Evolutionary conservation across 2,888 invertebrate genomes (phyloP).

Genomic region (Pristionchus entomophagus): DNA sequence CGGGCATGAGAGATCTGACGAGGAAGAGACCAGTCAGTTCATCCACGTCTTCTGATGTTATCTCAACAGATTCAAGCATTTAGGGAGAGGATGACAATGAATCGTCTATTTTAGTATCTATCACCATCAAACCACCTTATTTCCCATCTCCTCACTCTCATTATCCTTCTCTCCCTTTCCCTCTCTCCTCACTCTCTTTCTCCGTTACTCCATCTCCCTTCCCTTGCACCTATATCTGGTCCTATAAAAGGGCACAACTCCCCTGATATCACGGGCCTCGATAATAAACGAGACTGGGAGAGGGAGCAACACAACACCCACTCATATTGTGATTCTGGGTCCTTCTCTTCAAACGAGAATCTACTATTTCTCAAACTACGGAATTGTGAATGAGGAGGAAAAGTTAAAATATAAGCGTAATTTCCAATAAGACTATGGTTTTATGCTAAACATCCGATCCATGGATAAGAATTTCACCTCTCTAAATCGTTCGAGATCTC

Average conservation of each 20-base stretch:
- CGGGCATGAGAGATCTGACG: slow-evolving; percentile 91
- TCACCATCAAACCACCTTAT: not conserved
- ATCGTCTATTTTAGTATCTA: not conserved
- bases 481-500: no score
- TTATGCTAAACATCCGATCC: no score
- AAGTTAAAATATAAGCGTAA: no score
- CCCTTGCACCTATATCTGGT: not conserved
- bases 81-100: no score
- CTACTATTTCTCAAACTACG: no score
- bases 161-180: not conserved
- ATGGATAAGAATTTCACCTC: no score
- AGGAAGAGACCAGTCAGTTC: slow-evolving; percentile 90
- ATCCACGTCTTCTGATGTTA: slow-evolving; percentile 90
- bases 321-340: no score
- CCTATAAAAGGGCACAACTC: not conserved
- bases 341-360: no score
- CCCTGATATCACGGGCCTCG: not conserved
- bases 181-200: not conserved
- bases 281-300: no score
- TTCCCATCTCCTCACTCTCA: not conserved
- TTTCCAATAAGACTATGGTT: no score
- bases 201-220: not conserved
- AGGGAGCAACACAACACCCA: no score
- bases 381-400: no score
- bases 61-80: slow-evolving; percentile 76